These are phyloP conservation scores for Hydriomena furcata DNA, from an alignment of 2,888 invertebrate species.

Conservation along the genomic window DNA sequence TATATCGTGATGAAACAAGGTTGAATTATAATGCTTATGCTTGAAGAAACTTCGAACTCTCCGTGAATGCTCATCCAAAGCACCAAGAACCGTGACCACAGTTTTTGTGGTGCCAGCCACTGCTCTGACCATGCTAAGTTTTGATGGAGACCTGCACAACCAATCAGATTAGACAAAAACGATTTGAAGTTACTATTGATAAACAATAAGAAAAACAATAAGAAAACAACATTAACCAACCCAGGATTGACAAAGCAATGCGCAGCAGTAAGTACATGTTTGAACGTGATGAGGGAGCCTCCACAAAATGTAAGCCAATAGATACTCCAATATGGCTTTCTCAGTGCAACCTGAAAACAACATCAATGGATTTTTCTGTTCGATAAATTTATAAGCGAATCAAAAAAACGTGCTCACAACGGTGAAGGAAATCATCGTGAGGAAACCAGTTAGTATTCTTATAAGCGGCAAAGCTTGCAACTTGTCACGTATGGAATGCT, in stretches of 20 bases:
- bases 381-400: too few relatives aligned
- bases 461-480: too few relatives aligned
- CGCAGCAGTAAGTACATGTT: constrained; percentile 11
- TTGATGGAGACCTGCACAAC: neutral
- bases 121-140: neutral
- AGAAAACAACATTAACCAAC: neutral
- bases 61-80: neutral
- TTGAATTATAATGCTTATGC: neutral
- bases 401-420: too few relatives aligned
- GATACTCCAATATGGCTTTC: neutral
- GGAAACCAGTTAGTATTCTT: too few relatives aligned
- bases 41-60: neutral
- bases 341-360: constrained; percentile 2
- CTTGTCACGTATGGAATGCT: too few relatives aligned
- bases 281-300: neutral
- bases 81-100: neutral
- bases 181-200: too few relatives aligned
- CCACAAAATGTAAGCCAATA: constrained; percentile 7
- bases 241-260: constrained; percentile 3
- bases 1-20: neutral
- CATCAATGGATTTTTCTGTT: too few relatives aligned
- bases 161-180: too few relatives aligned
- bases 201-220: too few relatives aligned
- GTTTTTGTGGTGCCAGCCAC: neutral
- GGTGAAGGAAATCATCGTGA: too few relatives aligned